phyloP scores from a whole-genome alignment of 2,113 vertebrate species.

The Lycaon pictus region DNA sequence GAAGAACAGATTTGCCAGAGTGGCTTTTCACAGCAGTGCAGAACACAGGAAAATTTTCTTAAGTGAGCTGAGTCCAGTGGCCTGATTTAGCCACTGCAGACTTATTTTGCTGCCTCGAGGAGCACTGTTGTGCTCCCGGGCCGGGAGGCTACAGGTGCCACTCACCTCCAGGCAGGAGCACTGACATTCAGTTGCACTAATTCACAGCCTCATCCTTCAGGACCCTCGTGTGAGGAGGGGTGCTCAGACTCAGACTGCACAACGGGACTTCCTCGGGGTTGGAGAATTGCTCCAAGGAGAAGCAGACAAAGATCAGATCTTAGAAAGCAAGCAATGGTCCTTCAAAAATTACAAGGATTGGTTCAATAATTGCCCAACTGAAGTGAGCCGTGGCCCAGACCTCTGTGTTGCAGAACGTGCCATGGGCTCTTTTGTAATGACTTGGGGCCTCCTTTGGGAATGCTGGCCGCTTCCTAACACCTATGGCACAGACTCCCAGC shows the following conservation, averaged over 20 bases:
- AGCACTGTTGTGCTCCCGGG: rapidly evolving
- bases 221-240: rapidly evolving
- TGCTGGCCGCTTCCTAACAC: not conserved
- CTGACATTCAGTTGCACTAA: not conserved
- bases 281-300: not conserved
- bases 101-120: not conserved
- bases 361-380: slow-evolving; percentile 6
- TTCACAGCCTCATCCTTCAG: not conserved
- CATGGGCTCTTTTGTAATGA: not conserved
- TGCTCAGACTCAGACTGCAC: not conserved
- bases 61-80: rapidly evolving
- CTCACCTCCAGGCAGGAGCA: not conserved
- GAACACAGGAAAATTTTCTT: rapidly evolving
- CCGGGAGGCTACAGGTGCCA: not conserved
- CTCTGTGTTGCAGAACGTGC: rapidly evolving
- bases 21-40: not conserved
- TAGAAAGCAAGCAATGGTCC: not conserved
- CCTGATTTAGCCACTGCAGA: rapidly evolving
- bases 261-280: not conserved
- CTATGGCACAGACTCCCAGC: not conserved
- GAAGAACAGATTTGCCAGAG: no score
- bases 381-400: not conserved
- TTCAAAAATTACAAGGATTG: slow-evolving; percentile 27
- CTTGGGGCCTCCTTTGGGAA: not conserved
- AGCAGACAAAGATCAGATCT: slow-evolving; percentile 27